Conservation (phyloP, 2,888 invertebrate species). For the Thera britannica region DNA sequence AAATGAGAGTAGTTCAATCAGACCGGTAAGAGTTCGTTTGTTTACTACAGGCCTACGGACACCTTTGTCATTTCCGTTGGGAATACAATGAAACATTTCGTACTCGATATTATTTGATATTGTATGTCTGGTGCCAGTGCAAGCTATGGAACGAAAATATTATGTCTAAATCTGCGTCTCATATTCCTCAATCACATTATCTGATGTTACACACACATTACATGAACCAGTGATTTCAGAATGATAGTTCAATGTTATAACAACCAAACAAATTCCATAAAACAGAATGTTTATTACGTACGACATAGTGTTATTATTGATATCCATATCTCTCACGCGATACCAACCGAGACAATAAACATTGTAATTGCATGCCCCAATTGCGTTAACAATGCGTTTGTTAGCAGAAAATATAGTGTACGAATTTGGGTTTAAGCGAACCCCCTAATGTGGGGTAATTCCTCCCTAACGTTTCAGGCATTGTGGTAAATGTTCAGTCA, state of each 20-base stretch:
- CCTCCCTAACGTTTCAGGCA: conserved; percentile 27
- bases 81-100: conserved; percentile 23
- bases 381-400: conserved; percentile 47
- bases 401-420: conserved; percentile 44
- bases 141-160: conserved; percentile 27
- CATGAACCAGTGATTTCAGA: conserved; percentile 7
- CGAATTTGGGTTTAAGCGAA: conserved; percentile 34
- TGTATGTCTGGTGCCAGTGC: conserved; percentile 20
- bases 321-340: conserved; percentile 12
- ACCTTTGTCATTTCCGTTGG: conserved; percentile 1
- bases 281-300: conserved; percentile 1
- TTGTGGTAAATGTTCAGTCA: conserved; percentile 38
- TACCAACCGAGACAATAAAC: conserved; percentile 5
- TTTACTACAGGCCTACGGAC: conserved; percentile 19
- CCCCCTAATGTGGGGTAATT: conserved; percentile 34
- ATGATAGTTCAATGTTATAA: background rate
- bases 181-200: conserved; percentile 14
- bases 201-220: conserved; percentile 5
- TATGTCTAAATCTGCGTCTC: conserved; percentile 26
- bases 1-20: conserved; percentile 26
- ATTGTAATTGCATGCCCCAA: conserved; percentile 26
- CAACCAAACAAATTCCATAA: conserved; percentile 13
- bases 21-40: conserved; percentile 32
- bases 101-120: conserved; percentile 12
- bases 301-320: background rate